phyloP scores from a whole-genome alignment of 2,888 invertebrate genomes.

The Brachylomia viminalis region DNA sequence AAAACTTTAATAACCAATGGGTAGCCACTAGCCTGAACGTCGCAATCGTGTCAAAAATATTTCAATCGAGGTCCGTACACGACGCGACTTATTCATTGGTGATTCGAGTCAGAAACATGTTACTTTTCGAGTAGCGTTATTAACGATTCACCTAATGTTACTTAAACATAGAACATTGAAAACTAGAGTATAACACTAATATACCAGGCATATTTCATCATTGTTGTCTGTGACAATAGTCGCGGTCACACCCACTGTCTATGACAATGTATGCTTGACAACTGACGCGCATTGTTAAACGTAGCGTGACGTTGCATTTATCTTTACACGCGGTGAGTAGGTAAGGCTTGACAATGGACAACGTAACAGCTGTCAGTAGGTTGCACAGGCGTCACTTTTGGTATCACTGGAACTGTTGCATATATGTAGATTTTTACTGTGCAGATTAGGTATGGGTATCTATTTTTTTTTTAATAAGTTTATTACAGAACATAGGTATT shows the following conservation, averaged over 20 bases:
- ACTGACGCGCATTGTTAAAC: constrained; percentile 1
- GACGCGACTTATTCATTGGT: neutral
- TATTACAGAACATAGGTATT: too few species aligned
- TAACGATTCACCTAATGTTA: too few species aligned
- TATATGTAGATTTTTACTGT: constrained; percentile 1
- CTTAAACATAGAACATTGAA: too few species aligned
- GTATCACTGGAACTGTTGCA: constrained; percentile 4
- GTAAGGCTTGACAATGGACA: neutral
- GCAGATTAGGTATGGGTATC: neutral
- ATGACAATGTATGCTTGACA: constrained; percentile 16
- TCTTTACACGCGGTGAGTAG: neutral
- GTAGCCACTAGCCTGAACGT: neutral
- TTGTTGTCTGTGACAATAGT: neutral
- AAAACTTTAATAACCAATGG: neutral
- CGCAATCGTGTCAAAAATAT: neutral
- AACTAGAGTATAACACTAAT: neutral
- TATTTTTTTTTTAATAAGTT: too few species aligned
- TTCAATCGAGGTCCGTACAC: neutral
- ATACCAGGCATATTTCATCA: neutral
- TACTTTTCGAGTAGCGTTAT: too few species aligned
- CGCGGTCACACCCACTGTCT: constrained; percentile 24
- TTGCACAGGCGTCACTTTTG: constrained; percentile 3
- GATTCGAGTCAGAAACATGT: neutral
- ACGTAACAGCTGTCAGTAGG: constrained; percentile 21
- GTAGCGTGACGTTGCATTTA: constrained; percentile 21